Percentiles rank a stretch among this genome's conserved stretches.
These are phyloP conservation scores for Drosophila takahashii DNA, from an alignment of 1,140 invertebrate genomes.

Conservation along the genomic window DNA sequence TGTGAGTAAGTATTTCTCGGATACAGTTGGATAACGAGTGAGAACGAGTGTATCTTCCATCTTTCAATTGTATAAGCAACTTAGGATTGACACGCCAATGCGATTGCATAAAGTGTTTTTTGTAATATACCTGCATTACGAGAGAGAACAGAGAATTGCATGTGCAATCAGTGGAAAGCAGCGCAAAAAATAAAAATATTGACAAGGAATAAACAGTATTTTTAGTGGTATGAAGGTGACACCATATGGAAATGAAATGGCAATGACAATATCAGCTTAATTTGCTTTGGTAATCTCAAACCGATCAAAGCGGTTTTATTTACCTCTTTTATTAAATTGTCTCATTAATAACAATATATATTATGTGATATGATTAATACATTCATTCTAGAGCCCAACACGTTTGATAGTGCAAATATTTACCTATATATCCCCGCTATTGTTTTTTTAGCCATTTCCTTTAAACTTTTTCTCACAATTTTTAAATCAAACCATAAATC, in stretches of 20 bases:
- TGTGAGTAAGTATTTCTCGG: constrained; percentile 20
- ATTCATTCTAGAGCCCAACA: neutral
- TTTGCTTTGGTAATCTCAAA: constrained; percentile 8
- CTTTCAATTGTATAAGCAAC: constrained; percentile 34
- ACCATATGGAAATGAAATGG: constrained; percentile 8
- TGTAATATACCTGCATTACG: constrained; percentile 22
- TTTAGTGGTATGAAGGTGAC: constrained; percentile 27
- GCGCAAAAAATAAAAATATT: constrained; percentile 40
- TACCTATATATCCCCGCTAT: too few relatives aligned
- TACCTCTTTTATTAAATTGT: too few relatives aligned
- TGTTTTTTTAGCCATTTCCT: constrained; percentile 18
- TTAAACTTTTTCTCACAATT: constrained; percentile 28
- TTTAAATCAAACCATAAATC: constrained; percentile 53
- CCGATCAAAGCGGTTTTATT: too few relatives aligned
- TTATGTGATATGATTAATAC: too few relatives aligned
- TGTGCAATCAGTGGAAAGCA: constrained; percentile 39
- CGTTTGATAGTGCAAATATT: neutral
- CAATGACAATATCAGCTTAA: constrained; percentile 28
- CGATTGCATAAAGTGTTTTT: constrained; percentile 36
- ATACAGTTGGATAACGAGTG: constrained; percentile 47
- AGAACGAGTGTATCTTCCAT: constrained; percentile 29
- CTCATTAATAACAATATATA: too few relatives aligned
- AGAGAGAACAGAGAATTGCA: constrained; percentile 37
- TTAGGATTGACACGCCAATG: constrained; percentile 54
- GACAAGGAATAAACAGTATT: constrained; percentile 28